Conservation (phyloP, 2,888 invertebrate species). For the Poecilus cupreus region DNA sequence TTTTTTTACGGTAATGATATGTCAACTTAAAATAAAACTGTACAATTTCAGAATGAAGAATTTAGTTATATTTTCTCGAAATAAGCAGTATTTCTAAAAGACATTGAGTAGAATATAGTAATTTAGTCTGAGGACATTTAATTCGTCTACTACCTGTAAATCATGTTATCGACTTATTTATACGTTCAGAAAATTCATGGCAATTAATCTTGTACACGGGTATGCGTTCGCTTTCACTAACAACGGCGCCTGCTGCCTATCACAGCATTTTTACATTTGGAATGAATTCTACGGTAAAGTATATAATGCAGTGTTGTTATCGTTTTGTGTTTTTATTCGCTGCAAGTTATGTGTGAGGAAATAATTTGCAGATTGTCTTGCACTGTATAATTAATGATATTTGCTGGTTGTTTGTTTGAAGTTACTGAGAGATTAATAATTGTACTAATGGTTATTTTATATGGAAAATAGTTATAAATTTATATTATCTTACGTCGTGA, state of each 20-base stretch:
- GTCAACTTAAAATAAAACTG: too few relatives aligned
- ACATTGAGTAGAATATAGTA: not conserved
- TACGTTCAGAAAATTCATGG: conserved; percentile 50
- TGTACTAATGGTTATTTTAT: too few relatives aligned
- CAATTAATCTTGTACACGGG: conserved; percentile 43
- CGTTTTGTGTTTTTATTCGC: not conserved
- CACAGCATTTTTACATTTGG: not conserved
- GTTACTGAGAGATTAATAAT: not conserved
- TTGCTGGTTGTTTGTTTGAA: not conserved
- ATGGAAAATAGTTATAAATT: too few relatives aligned
- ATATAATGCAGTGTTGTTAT: not conserved
- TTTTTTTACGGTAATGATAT: too few relatives aligned
- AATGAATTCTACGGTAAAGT: not conserved
- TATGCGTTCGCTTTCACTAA: conserved; percentile 20
- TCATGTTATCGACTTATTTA: conserved; percentile 54
- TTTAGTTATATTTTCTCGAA: too few relatives aligned
- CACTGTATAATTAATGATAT: not conserved
- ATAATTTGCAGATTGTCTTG: not conserved
- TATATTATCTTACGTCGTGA: too few relatives aligned
- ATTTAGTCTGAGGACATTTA: not conserved
- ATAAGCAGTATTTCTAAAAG: not conserved
- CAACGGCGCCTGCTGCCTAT: conserved; percentile 36
- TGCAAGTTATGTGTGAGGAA: not conserved
- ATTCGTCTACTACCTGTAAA: conserved; percentile 42
- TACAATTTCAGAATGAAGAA: too few relatives aligned